Evolutionary conservation across 1,140 invertebrate species (phyloP).

Genomic region (Trypoxylus dichotomus): DNA sequence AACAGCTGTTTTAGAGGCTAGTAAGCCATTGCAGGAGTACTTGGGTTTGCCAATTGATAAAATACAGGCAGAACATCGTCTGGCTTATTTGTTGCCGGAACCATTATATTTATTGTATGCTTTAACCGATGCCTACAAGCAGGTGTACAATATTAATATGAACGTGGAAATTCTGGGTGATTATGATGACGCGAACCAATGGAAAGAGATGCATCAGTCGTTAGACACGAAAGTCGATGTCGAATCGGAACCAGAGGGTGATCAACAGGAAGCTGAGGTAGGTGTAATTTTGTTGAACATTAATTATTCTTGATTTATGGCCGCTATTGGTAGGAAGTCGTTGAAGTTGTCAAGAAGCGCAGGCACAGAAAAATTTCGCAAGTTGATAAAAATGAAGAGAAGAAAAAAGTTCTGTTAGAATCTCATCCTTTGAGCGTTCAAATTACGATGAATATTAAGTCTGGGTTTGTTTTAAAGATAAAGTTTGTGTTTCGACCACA

Average conservation of each 20-base stretch:
- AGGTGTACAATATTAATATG: slow-evolving; percentile 62
- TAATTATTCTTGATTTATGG: neutral
- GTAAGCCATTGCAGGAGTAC: slow-evolving; percentile 88
- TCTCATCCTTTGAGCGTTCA: slow-evolving; percentile 74
- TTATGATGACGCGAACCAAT: slow-evolving; percentile 76
- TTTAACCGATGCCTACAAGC: slow-evolving; percentile 80
- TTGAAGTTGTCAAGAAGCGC: slow-evolving; percentile 56
- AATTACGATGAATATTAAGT: slow-evolving; percentile 61
- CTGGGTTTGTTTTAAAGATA: slow-evolving; percentile 61
- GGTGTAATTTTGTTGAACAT: neutral
- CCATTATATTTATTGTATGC: slow-evolving; percentile 88
- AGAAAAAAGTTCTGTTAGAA: slow-evolving; percentile 68
- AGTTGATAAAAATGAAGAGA: slow-evolving; percentile 63
- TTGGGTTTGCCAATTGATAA: slow-evolving; percentile 80
- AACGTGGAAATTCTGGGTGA: slow-evolving; percentile 74
- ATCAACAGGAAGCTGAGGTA: slow-evolving; percentile 60
- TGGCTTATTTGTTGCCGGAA: slow-evolving; percentile 75
- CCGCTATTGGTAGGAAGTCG: slow-evolving; percentile 47
- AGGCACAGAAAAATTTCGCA: slow-evolving; percentile 60
- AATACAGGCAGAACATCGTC: slow-evolving; percentile 72
- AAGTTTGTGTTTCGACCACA: slow-evolving; percentile 63
- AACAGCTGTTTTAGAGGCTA: slow-evolving; percentile 71
- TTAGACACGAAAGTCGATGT: slow-evolving; percentile 53
- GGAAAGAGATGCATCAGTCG: slow-evolving; percentile 55
- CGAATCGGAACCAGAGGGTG: slow-evolving; percentile 66